These are phyloP conservation scores for Oscarella lobularis DNA, from an alignment of 37 sponge, comb jelly and placozoan genomes.

Conservation along the genomic window DNA sequence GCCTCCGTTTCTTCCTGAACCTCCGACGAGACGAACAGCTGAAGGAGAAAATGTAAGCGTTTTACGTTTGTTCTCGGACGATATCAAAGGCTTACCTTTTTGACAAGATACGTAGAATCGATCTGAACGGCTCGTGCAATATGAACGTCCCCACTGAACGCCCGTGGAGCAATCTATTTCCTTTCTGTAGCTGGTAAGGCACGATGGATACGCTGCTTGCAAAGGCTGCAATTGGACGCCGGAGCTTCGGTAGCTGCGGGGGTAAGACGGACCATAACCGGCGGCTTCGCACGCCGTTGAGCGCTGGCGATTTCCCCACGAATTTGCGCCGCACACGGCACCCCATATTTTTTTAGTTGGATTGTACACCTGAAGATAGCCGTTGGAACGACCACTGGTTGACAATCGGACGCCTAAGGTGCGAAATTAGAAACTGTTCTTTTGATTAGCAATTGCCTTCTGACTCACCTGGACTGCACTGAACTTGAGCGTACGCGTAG, in stretches of 20 bases:
- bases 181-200: background rate
- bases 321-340: background rate
- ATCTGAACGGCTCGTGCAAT: background rate
- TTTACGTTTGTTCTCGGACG: background rate
- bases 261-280: background rate
- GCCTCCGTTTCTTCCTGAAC: background rate
- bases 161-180: background rate
- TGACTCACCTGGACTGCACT: background rate
- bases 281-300: background rate
- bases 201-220: background rate
- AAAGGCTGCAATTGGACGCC: no score
- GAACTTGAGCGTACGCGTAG: background rate
- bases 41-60: background rate
- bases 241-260: background rate
- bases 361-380: background rate
- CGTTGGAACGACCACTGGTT: background rate
- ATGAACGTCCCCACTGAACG: background rate
- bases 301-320: background rate
- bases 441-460: background rate
- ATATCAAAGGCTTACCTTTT: background rate
- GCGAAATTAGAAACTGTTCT: background rate
- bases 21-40: background rate
- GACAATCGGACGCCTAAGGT: background rate
- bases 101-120: background rate
- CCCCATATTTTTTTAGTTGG: background rate